A percentile compares a stretch with the other conserved stretches of the same genome.
phyloP scores from a whole-genome alignment of 2,113 vertebrate genomes.

The Lates calcarifer region DNA sequence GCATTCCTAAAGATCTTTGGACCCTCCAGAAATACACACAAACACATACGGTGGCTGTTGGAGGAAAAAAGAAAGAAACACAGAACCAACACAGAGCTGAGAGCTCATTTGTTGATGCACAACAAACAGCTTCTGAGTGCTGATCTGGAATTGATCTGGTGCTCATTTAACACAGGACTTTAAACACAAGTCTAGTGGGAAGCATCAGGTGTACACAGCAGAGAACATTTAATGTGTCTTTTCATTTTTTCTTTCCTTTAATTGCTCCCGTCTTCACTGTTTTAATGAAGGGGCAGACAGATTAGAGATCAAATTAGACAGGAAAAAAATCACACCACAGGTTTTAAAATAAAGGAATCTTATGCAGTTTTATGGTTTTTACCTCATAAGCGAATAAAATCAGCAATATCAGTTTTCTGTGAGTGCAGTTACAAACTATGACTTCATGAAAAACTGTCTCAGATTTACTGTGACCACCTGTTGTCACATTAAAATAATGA shows the following conservation, averaged over 20 bases:
- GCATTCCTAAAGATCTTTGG: constrained; percentile 74
- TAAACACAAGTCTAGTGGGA: background rate
- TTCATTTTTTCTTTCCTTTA: background rate
- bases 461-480: too few species aligned
- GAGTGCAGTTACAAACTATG: too few species aligned
- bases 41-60: constrained; percentile 47
- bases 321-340: background rate
- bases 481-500: too few species aligned
- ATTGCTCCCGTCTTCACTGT: background rate
- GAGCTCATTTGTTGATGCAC: constrained; percentile 49
- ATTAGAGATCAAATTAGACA: background rate
- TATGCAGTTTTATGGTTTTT: background rate
- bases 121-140: constrained; percentile 63
- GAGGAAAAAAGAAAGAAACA: too few species aligned
- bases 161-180: background rate
- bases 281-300: background rate
- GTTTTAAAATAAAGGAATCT: background rate
- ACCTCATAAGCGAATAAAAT: background rate
- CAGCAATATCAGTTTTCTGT: too few species aligned
- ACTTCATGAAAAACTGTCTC: too few species aligned
- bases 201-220: constrained; percentile 2
- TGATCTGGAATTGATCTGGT: constrained; percentile 55
- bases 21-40: constrained; percentile 56
- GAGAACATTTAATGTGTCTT: background rate
- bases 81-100: constrained; percentile 51